phyloP scores from a whole-genome alignment of 2,888 invertebrate species.

The Aspidapion aeneum region DNA sequence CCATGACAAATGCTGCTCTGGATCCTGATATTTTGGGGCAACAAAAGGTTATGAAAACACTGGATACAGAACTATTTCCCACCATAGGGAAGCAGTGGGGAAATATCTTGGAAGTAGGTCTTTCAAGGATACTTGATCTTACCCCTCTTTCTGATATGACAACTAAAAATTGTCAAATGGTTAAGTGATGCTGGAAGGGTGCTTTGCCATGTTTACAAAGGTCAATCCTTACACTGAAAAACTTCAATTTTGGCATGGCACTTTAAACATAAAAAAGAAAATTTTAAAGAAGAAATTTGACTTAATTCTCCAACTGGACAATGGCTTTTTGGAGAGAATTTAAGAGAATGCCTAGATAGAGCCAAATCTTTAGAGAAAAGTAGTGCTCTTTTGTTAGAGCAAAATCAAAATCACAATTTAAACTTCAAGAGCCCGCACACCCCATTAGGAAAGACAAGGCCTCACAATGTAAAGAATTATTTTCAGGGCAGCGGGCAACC shows the following conservation, averaged over 20 bases:
- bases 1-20: no score
- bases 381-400: not conserved
- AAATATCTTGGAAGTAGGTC: no score
- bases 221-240: not conserved
- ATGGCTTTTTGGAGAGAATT: not conserved
- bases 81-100: no score
- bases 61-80: no score
- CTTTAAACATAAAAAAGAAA: not conserved
- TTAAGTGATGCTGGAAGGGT: not conserved
- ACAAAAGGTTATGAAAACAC: no score
- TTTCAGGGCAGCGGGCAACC: no score
- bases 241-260: not conserved
- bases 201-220: not conserved
- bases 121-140: not conserved
- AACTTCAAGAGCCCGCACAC: not conserved
- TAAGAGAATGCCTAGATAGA: no score
- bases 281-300: not conserved
- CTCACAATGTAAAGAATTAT: no score
- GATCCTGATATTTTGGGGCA: no score
- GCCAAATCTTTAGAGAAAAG: not conserved
- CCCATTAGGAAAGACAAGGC: no score
- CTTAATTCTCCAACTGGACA: not conserved
- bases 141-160: not conserved
- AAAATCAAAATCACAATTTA: not conserved
- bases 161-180: not conserved